Evolutionary conservation across 2,797 vertebrate genomes (phyloP), one percentile per base, ranked within the genome.

Genomic region (Remorina albescens): DNA sequence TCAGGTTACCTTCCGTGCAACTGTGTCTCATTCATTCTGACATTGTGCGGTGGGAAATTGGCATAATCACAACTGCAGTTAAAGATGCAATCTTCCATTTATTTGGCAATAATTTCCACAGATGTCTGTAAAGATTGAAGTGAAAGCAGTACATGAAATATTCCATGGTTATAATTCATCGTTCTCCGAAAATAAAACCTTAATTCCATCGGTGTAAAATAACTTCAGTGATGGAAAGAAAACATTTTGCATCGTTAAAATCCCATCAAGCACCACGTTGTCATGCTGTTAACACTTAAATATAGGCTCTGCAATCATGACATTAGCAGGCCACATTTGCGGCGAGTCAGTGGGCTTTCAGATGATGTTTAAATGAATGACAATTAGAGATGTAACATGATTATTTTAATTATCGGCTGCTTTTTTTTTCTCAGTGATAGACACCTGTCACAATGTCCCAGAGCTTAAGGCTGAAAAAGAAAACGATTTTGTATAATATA

Each of bases 1-100:
- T 80, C 53, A 59, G 51, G 54, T 83, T 76, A 64, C 28, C 47
- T 59, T 34, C 50, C 4, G 62, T 9, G 30, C 28, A 72, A 65
- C 74, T 76, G 55, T 42, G 30, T 55, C 8, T 51, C 30, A 49
- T 26, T 54, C 16, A 8, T 28, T 47, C 3, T 39, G n/a, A 37
- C 19, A 1, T 57, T 66, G 44, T 70, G 71, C n/a, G 32, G 23
- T 36, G 36, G 62, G 37, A 70, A 21, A 58, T 46, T 57, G 42
- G 58, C 21, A 64, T 15, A 59, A 1, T 46, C 32, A 74, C 15
- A 44, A 1, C 32, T 55, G 21, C 51, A 36, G 57, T 46, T 23
- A 55, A 64, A 61, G 11, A 47, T 6, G 1, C 53, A 23, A 8
- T 16, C 2, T 3, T 19, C 18, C 1, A 34, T 78, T 59, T 46